A percentile compares a stretch with the other conserved stretches of the same genome.
Conservation (phyloP, 2,888 invertebrate genomes). For the Teleiodes luculella region DNA sequence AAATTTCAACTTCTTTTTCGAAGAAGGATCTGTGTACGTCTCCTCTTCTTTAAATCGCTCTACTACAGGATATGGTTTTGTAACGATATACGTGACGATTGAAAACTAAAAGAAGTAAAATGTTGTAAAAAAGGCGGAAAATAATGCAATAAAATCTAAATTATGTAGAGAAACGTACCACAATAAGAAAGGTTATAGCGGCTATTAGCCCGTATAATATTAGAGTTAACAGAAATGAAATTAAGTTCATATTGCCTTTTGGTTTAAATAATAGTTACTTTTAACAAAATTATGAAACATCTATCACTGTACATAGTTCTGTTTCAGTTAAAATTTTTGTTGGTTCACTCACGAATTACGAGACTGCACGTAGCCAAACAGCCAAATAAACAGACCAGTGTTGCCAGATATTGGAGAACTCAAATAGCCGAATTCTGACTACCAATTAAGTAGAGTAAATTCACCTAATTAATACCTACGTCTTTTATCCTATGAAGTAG, state of each 20-base stretch:
- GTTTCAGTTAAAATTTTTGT: neutral
- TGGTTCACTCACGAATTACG: neutral
- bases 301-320: neutral
- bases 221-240: constrained; percentile 30
- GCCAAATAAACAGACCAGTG: too few relatives aligned
- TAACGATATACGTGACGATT: constrained; percentile 78
- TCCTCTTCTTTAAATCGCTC: constrained; percentile 86
- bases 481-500: too few relatives aligned
- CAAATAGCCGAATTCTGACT: too few relatives aligned
- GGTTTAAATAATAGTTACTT: neutral
- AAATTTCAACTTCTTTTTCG: constrained; percentile 72
- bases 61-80: constrained; percentile 83
- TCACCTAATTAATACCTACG: too few relatives aligned
- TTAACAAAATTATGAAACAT: neutral
- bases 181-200: constrained; percentile 32
- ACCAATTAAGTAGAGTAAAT: too few relatives aligned
- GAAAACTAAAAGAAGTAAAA: constrained; percentile 71
- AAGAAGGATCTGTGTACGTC: constrained; percentile 82
- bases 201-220: constrained; percentile 35
- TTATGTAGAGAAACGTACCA: constrained; percentile 36
- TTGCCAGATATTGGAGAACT: too few relatives aligned
- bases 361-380: neutral
- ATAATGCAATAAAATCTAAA: constrained; percentile 5
- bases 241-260: constrained; percentile 34
- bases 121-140: constrained; percentile 31